Evolutionary conservation across 1,140 invertebrate species (phyloP).

Genomic region (Panagrolaimus sp.): DNA sequence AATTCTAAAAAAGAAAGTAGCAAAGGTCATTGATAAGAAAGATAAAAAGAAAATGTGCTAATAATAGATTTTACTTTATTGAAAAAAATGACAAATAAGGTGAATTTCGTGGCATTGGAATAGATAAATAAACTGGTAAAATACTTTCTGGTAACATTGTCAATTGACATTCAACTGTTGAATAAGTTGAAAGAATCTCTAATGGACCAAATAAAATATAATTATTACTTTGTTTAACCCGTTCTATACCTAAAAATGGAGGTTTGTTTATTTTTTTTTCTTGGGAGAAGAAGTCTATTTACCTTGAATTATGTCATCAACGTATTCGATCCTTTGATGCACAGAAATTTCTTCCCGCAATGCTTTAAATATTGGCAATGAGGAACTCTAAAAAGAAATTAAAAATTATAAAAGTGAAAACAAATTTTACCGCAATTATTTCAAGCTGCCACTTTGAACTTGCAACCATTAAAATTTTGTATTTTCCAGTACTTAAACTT

Average conservation of each 20-base stretch:
- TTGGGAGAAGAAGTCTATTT: background rate
- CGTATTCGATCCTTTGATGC: background rate
- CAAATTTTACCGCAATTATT: slow-evolving; percentile 8
- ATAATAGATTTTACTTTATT: background rate
- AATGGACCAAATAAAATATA: slow-evolving; percentile 11
- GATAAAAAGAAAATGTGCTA: background rate
- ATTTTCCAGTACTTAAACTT: background rate
- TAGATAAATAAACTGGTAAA: slow-evolving; percentile 5
- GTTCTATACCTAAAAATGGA: background rate
- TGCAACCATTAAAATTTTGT: background rate
- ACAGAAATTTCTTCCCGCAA: slow-evolving; percentile 9
- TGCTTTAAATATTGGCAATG: background rate
- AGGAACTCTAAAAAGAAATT: slow-evolving; percentile 7
- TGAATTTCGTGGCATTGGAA: background rate
- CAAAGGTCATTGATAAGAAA: background rate
- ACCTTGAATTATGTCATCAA: slow-evolving; percentile 1
- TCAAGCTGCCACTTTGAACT: background rate
- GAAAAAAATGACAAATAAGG: slow-evolving; percentile 11
- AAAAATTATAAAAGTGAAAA: background rate
- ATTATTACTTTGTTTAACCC: slow-evolving; percentile 6
- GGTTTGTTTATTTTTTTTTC: background rate
- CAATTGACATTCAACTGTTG: slow-evolving; percentile 10
- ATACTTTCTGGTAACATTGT: background rate
- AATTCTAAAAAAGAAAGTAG: background rate
- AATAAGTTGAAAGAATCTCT: slow-evolving; percentile 1